phyloP scores from a whole-genome alignment of 2,113 vertebrate genomes.

The Xiphophorus maculatus region DNA sequence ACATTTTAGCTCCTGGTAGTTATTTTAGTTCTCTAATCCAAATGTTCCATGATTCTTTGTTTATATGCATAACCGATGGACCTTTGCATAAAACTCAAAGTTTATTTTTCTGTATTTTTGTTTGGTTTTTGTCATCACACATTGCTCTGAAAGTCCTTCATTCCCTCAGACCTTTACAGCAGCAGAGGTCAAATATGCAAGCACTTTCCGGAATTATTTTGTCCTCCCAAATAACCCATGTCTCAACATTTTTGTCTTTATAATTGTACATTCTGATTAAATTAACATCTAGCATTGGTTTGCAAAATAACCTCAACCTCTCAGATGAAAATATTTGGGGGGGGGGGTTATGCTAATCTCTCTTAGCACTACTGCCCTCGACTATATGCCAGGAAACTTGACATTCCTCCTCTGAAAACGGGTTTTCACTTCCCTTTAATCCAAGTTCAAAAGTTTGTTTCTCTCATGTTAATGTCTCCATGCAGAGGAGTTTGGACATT shows the following conservation, averaged over 20 bases:
- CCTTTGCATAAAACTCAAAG: too few species aligned
- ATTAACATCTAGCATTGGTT: background rate
- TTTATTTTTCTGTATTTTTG: too few species aligned
- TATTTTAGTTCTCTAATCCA: constrained; percentile 25
- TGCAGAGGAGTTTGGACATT: background rate
- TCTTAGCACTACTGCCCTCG: too few species aligned
- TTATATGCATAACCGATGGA: constrained; percentile 4
- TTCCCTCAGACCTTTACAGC: too few species aligned
- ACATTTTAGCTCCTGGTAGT: too few species aligned
- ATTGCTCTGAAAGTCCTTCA: too few species aligned
- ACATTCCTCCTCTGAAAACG: background rate
- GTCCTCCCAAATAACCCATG: too few species aligned
- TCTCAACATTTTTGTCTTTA: too few species aligned
- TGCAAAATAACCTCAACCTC: background rate
- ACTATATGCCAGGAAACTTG: background rate
- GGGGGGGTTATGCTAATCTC: background rate
- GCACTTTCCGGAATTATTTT: too few species aligned
- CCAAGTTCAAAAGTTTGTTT: background rate
- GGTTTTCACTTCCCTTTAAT: background rate
- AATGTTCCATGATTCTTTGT: constrained; percentile 33
- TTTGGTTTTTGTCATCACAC: too few species aligned
- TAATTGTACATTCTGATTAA: background rate
- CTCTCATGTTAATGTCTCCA: background rate
- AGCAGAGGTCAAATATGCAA: too few species aligned
- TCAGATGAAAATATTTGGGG: background rate